Conservation (phyloP, 2,888 invertebrate species). For the Helobdella robusta region DNA sequence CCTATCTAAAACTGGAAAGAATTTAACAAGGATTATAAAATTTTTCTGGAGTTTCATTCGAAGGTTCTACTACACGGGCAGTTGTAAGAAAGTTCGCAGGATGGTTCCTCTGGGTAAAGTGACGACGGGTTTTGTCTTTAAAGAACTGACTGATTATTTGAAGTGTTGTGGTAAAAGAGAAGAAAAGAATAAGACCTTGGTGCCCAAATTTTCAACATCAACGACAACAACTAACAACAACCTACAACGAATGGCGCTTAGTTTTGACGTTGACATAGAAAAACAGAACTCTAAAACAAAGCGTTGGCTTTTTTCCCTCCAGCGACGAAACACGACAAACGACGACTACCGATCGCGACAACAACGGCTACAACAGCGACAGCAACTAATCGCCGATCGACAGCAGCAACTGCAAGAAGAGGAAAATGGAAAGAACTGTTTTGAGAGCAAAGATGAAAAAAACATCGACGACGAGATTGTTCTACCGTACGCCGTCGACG, state of each 20-base stretch:
- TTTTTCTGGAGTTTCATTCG: constrained; percentile 61
- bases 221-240: too few species aligned
- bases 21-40: constrained; percentile 80
- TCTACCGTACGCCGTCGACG: constrained; percentile 28
- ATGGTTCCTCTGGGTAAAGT: constrained; percentile 16
- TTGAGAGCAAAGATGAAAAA: too few species aligned
- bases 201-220: too few species aligned
- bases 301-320: too few species aligned
- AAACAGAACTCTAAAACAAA: too few species aligned
- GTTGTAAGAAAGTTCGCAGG: constrained; percentile 59
- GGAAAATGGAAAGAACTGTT: too few species aligned
- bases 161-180: neutral
- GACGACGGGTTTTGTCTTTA: constrained; percentile 5
- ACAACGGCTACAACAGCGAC: neutral
- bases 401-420: neutral
- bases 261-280: too few species aligned
- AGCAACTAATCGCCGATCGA: neutral
- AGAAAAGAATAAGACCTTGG: neutral
- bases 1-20: constrained; percentile 76
- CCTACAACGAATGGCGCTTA: too few species aligned
- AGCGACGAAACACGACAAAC: too few species aligned
- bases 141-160: neutral
- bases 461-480: constrained; percentile 18
- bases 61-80: constrained; percentile 65
- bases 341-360: neutral